Percentiles rank a stretch among this genome's conserved stretches.
Conservation (phyloP, 2,888 invertebrate genomes). For the Clostera curtula region DNA sequence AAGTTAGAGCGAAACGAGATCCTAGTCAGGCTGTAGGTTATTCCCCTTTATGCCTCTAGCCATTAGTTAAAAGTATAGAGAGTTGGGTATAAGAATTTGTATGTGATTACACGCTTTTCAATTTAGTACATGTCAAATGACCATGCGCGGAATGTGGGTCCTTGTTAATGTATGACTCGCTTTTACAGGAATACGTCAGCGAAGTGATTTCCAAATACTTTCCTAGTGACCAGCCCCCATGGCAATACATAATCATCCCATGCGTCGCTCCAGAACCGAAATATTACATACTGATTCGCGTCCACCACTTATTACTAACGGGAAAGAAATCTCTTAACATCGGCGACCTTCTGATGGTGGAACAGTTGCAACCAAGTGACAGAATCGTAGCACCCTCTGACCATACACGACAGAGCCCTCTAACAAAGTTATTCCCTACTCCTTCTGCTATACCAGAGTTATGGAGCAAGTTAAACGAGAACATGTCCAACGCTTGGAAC, state of each 20-base stretch:
- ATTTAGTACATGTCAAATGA: neutral
- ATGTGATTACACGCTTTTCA: too few species aligned
- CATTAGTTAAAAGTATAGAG: too few species aligned
- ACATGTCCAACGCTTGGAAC: constrained; percentile 84
- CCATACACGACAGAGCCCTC: constrained; percentile 54
- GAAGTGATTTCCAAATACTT: constrained; percentile 86
- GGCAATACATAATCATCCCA: constrained; percentile 87
- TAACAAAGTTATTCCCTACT: constrained; percentile 71
- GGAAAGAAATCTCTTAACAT: constrained; percentile 82
- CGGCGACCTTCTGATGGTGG: constrained; percentile 82
- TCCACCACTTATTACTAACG: constrained; percentile 84
- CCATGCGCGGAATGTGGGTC: neutral
- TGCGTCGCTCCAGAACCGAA: constrained; percentile 64
- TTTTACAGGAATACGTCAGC: constrained; percentile 82
- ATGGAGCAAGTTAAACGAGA: constrained; percentile 79
- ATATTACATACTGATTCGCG: constrained; percentile 81
- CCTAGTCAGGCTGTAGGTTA: too few species aligned
- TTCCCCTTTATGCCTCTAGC: too few species aligned
- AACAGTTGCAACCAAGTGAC: constrained; percentile 49
- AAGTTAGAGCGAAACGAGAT: too few species aligned
- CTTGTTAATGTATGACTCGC: neutral
- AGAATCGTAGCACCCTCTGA: constrained; percentile 41
- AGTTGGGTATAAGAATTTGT: too few species aligned
- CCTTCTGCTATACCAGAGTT: constrained; percentile 79
- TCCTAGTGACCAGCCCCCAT: constrained; percentile 81